These are phyloP conservation scores for Phrynocephalus forsythii DNA, from an alignment of 2,797 vertebrate genomes.

Conservation along the genomic window DNA sequence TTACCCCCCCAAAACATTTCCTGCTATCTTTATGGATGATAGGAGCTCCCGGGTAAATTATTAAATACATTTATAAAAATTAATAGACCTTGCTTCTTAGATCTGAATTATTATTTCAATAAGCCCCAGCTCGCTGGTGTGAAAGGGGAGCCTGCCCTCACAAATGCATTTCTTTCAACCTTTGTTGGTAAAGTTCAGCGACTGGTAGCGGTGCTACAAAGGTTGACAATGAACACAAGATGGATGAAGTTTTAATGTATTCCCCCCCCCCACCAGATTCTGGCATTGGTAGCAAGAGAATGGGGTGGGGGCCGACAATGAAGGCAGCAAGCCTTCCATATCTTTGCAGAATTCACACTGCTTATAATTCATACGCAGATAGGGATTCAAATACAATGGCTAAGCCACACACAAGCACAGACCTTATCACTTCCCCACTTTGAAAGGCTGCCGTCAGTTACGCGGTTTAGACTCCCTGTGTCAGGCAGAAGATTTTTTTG, in stretches of 20 bases:
- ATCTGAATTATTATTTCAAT: conserved; percentile 41
- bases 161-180: conserved; percentile 22
- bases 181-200: conserved; percentile 2
- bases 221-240: background rate
- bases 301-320: background rate
- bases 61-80: conserved; percentile 33
- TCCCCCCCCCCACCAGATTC: background rate
- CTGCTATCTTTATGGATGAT: conserved; percentile 22
- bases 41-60: conserved; percentile 27
- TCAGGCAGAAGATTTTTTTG: background rate
- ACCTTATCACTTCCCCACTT: background rate
- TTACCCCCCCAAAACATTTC: no score
- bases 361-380: conserved; percentile 5
- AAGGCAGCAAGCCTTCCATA: background rate
- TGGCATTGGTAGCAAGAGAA: background rate
- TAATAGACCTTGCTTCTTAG: conserved; percentile 35
- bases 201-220: background rate
- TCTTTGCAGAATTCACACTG: background rate
- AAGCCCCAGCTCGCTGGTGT: conserved; percentile 6
- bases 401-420: background rate
- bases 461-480: background rate
- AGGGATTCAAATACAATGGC: background rate
- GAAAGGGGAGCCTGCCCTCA: conserved; percentile 13
- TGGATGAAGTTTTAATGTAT: conserved; percentile 30
- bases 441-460: background rate